Evolutionary conservation across 92 coral and sea anemone genomes (phyloP).

Genomic region (Porites cylindrica): DNA sequence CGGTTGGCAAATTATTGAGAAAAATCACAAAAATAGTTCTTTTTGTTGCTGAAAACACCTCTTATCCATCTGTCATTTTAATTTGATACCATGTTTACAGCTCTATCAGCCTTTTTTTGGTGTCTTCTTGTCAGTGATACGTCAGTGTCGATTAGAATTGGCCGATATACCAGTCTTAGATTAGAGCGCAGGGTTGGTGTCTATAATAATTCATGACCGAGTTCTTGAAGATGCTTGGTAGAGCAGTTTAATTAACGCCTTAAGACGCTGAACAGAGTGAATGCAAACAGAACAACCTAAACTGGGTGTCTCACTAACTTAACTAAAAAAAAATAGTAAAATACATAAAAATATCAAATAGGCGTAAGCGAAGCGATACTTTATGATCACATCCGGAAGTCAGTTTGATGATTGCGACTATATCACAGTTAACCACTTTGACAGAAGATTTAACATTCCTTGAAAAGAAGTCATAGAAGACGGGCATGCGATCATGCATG

Average conservation of each 20-base stretch:
- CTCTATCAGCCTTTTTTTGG: slow-evolving; percentile 10
- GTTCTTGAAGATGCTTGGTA: slow-evolving; percentile 15
- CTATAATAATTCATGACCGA: background rate
- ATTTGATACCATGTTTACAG: slow-evolving; percentile 4
- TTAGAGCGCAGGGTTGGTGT: background rate
- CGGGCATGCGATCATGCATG: slow-evolving; percentile 11
- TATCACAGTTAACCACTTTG: slow-evolving; percentile 3
- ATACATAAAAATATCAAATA: background rate
- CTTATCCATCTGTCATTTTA: background rate
- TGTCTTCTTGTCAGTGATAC: slow-evolving; percentile 1
- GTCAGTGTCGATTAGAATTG: slow-evolving; percentile 19
- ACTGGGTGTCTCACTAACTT: background rate
- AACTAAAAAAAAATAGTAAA: background rate
- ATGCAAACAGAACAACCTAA: slow-evolving; percentile 1
- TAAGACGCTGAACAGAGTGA: slow-evolving; percentile 11
- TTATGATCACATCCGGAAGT: background rate
- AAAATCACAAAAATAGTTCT: background rate
- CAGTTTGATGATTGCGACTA: background rate
- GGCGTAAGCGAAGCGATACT: slow-evolving; percentile 6
- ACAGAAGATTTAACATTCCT: slow-evolving; percentile 3
- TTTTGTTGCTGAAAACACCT: background rate
- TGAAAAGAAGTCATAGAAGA: background rate
- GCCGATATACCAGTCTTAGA: slow-evolving; percentile 17
- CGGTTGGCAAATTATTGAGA: background rate
- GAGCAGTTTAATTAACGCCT: slow-evolving; percentile 18